A percentile compares a stretch with the other conserved stretches of the same genome.
Evolutionary conservation across 2,113 vertebrate genomes (phyloP).

Genomic region (Callaeas wilsoni): DNA sequence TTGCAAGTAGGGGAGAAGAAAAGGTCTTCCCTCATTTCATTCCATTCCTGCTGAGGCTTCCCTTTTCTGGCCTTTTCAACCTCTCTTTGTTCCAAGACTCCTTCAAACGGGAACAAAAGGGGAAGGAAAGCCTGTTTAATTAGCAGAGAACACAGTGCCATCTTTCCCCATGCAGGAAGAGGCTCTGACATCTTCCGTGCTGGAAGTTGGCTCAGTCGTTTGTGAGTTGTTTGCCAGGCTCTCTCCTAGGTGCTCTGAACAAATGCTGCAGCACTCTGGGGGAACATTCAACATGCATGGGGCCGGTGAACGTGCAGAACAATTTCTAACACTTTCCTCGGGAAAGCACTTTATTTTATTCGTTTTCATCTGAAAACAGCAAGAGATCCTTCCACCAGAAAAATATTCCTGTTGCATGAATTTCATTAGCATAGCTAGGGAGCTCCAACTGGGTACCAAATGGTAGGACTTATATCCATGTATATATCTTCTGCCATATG

Average conservation of each 20-base stretch:
- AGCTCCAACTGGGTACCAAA: slow-evolving; percentile 3
- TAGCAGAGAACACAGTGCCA: neutral
- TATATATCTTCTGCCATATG: neutral
- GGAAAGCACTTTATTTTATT: slow-evolving; percentile 8
- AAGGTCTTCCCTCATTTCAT: neutral
- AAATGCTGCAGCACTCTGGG: neutral
- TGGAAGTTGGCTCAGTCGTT: neutral
- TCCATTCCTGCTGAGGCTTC: neutral
- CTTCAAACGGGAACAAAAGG: neutral
- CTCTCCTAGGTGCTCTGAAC: neutral
- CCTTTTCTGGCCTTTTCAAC: neutral
- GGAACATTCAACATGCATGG: neutral
- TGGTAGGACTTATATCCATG: neutral
- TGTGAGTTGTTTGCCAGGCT: neutral
- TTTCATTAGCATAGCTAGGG: neutral
- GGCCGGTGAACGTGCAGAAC: neutral
- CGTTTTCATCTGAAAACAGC: slow-evolving; percentile 6
- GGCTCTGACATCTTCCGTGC: neutral
- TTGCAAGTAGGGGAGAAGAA: neutral
- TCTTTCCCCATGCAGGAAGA: neutral
- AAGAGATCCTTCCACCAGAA: neutral
- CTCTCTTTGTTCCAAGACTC: neutral
- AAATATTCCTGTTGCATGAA: neutral
- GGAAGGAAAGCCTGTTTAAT: neutral
- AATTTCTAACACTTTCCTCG: neutral